Conservation (phyloP, 2,113 vertebrate species). For the Formicarius rufipectus region DNA sequence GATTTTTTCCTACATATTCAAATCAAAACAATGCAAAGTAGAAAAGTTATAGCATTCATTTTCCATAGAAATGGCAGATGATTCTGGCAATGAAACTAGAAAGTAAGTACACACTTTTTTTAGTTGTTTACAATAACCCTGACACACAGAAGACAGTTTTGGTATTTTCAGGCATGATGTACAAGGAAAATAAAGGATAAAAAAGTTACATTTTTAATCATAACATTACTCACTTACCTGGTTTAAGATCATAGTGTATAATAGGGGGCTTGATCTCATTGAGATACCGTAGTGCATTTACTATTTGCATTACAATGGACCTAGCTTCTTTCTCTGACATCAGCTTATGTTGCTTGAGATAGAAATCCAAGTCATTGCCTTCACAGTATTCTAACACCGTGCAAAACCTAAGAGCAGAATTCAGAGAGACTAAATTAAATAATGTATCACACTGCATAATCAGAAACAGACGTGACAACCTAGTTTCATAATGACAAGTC, state of each 20-base stretch:
- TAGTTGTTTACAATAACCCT: not conserved
- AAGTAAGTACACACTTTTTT: not conserved
- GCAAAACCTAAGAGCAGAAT: conserved; percentile 87
- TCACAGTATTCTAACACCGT: conserved; percentile 99
- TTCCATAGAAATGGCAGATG: not conserved
- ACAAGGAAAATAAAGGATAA: not conserved
- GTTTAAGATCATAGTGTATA: conserved; percentile 99
- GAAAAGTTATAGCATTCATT: not conserved
- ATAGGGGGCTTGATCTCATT: conserved; percentile 99
- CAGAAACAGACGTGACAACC: not conserved
- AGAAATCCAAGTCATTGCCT: conserved; percentile 99
- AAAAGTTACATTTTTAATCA: not conserved
- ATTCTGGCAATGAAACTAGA: not conserved
- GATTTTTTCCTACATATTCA: not conserved
- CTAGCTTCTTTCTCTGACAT: conserved; percentile 99
- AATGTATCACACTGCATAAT: not conserved
- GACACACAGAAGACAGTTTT: not conserved
- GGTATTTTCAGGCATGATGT: not conserved
- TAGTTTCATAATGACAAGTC: not conserved
- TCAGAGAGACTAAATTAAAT: conserved; percentile 25
- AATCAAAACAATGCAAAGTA: not conserved
- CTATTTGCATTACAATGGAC: conserved; percentile 99
- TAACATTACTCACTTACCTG: conserved; percentile 80
- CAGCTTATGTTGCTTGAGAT: conserved; percentile 99
- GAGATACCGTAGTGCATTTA: conserved; percentile 98